phyloP scores from a whole-genome alignment of 2,113 vertebrate genomes.

The Lucifuga dentata region DNA sequence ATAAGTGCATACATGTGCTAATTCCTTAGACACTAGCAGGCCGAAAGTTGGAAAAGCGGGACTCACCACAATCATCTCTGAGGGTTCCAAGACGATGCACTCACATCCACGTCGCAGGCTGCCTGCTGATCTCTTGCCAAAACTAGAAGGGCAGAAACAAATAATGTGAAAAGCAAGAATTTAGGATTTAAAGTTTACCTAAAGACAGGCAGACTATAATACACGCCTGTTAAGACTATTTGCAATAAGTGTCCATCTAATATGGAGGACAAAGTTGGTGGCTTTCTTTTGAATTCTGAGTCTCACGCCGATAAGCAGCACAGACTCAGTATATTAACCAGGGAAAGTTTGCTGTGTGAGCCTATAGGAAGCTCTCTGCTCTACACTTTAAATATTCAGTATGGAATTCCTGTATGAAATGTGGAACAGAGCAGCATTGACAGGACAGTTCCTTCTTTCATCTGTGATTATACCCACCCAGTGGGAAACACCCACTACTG shows the following conservation, averaged over 20 bases:
- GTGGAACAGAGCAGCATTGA: slow-evolving; percentile 53
- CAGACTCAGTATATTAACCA: not conserved
- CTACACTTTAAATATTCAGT: slow-evolving; percentile 36
- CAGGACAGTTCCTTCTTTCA: slow-evolving; percentile 55
- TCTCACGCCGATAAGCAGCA: not conserved
- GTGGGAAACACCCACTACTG: slow-evolving; percentile 55
- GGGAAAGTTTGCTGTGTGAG: not conserved
- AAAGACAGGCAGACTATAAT: not conserved
- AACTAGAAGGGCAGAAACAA: slow-evolving; percentile 80
- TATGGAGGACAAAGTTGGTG: too few relatives aligned
- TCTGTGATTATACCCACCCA: slow-evolving; percentile 19
- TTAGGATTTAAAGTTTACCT: not conserved
- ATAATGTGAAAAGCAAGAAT: not conserved
- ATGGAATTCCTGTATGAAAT: slow-evolving; percentile 43
- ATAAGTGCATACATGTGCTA: not conserved
- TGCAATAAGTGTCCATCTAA: too few relatives aligned
- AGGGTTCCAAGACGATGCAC: slow-evolving; percentile 99
- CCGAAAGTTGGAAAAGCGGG: slow-evolving; percentile 8
- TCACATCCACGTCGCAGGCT: slow-evolving; percentile 97
- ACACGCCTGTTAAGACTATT: too few relatives aligned
- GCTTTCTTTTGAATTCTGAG: not conserved
- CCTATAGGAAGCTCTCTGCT: slow-evolving; percentile 7
- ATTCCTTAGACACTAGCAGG: not conserved
- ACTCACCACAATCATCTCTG: slow-evolving; percentile 99
- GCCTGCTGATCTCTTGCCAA: slow-evolving; percentile 97